Evolutionary conservation across 2,797 vertebrate genomes (phyloP).

Genomic region (Lerista edwardsae): DNA sequence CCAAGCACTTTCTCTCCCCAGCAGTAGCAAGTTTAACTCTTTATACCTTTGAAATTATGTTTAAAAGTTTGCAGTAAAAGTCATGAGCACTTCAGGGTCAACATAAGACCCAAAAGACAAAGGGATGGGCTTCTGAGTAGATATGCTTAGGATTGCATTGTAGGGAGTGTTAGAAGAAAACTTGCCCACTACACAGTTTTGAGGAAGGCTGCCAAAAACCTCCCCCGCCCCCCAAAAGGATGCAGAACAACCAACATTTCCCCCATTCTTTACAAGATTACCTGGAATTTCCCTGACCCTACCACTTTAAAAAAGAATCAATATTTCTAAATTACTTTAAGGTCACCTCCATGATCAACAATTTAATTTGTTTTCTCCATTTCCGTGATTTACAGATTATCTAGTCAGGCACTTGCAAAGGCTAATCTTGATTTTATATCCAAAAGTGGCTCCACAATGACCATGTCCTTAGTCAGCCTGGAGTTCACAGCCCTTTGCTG

Average conservation of each 20-base stretch:
- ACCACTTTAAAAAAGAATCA: background rate
- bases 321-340: background rate
- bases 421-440: conserved; percentile 25
- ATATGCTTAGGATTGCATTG: too few relatives aligned
- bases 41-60: background rate
- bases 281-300: background rate
- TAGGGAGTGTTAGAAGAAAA: background rate
- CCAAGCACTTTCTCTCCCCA: background rate
- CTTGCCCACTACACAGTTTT: background rate
- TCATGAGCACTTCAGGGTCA: background rate
- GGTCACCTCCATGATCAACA: background rate
- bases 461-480: background rate
- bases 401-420: background rate
- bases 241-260: background rate
- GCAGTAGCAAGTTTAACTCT: fast-evolving
- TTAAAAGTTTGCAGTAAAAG: background rate
- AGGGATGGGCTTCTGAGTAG: too few relatives aligned
- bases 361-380: background rate
- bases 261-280: background rate
- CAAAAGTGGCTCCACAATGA: background rate
- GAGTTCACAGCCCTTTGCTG: background rate
- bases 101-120: too few relatives aligned
- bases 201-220: background rate
- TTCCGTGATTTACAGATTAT: conserved; percentile 9
- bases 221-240: background rate